These are phyloP conservation scores for Rutpela maculata DNA, from an alignment of 2,888 invertebrate species.

Conservation along the genomic window DNA sequence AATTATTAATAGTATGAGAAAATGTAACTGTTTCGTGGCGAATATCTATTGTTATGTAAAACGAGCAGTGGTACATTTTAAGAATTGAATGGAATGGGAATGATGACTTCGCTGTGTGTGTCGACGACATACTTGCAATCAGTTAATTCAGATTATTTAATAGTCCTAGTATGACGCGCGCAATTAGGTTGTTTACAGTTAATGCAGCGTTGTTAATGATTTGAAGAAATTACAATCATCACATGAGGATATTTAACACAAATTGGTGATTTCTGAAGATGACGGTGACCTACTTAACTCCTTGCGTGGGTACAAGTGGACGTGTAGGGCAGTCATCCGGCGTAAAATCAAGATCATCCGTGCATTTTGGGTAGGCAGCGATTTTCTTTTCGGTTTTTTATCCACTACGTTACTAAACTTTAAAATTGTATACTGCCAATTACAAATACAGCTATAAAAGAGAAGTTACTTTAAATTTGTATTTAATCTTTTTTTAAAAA, in stretches of 20 bases:
- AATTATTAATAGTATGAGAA: no score
- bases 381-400: no score
- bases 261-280: neutral
- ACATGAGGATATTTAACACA: neutral
- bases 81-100: neutral
- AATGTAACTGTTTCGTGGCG: neutral
- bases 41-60: constrained; percentile 7
- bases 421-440: no score
- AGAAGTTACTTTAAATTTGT: no score
- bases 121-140: neutral
- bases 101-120: constrained; percentile 2
- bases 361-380: no score
- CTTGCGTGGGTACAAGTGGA: neutral
- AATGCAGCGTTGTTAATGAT: constrained; percentile 1
- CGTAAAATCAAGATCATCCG: no score
- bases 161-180: neutral
- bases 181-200: constrained; percentile 14
- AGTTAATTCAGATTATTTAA: constrained; percentile 8
- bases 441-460: no score
- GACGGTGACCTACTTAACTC: neutral
- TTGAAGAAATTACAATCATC: neutral
- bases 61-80: neutral
- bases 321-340: no score
- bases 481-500: no score
- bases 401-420: no score